Percentiles rank a stretch among this genome's conserved stretches.
Evolutionary conservation across 1,140 invertebrate species (phyloP).

Genomic region (Drosophila micromelanica): DNA sequence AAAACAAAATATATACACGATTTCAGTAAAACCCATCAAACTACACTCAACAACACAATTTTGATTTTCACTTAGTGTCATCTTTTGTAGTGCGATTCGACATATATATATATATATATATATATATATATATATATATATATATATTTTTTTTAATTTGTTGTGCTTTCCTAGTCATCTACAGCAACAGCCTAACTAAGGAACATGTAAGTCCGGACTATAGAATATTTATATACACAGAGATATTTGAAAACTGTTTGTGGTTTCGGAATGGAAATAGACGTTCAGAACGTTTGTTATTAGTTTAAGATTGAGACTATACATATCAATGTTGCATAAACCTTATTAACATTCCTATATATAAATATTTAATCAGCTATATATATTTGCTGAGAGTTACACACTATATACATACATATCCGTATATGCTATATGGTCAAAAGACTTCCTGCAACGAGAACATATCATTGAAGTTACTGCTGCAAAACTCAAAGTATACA

Average conservation of each 20-base stretch:
- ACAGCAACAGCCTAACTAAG: too few relatives aligned
- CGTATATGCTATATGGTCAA: conserved; percentile 49
- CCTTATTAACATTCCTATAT: conserved; percentile 59
- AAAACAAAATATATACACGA: conserved; percentile 76
- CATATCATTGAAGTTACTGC: conserved; percentile 81
- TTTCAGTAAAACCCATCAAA: conserved; percentile 63
- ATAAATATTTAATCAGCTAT: conserved; percentile 39
- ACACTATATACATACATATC: neutral
- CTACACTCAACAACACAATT: conserved; percentile 37
- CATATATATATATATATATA: conserved; percentile 17
- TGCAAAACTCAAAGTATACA: conserved; percentile 57
- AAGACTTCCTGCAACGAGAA: conserved; percentile 82
- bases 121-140: conserved; percentile 23
- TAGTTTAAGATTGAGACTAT: conserved; percentile 65
- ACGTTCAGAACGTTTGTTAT: conserved; percentile 43
- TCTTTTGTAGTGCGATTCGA: conserved; percentile 4
- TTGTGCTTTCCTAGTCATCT: neutral
- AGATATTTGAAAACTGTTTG: conserved; percentile 1
- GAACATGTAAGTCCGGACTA: too few relatives aligned
- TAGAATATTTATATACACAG: neutral
- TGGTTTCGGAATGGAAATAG: conserved; percentile 14
- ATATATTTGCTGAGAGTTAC: conserved; percentile 35
- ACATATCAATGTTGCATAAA: conserved; percentile 71
- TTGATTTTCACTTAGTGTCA: conserved; percentile 25
- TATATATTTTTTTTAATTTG: conserved; percentile 8